Conservation (phyloP, 2,888 invertebrate genomes). For the Iphiclides podalirius region DNA sequence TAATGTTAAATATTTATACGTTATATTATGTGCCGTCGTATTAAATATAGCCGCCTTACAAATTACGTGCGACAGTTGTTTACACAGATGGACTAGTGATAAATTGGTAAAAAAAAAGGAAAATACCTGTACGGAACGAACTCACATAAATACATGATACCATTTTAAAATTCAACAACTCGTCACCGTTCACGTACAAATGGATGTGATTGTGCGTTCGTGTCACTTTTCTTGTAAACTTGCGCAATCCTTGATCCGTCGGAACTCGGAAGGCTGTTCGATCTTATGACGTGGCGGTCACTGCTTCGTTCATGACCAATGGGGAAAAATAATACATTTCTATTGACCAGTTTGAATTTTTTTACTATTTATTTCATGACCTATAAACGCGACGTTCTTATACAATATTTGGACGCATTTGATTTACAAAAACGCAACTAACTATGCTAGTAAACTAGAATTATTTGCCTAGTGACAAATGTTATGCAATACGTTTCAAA, state of each 20-base stretch:
- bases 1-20: too few species aligned
- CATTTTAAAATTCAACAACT: slow-evolving; percentile 1
- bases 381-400: too few species aligned
- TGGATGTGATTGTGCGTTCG: not conserved
- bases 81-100: slow-evolving; percentile 1
- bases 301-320: not conserved
- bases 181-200: not conserved
- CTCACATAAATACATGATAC: not conserved
- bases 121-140: not conserved
- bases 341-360: too few species aligned
- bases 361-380: too few species aligned
- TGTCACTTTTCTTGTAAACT: not conserved
- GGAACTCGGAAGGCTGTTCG: not conserved
- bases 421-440: too few species aligned
- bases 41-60: too few species aligned
- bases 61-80: not conserved
- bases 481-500: too few species aligned
- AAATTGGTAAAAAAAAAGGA: not conserved
- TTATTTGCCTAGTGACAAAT: too few species aligned
- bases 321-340: too few species aligned
- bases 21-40: too few species aligned
- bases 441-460: too few species aligned
- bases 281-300: not conserved
- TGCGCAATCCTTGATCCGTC: not conserved
- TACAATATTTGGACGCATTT: too few species aligned